These are phyloP conservation scores for Drosophila ficusphila DNA, from an alignment of 1,140 invertebrate species.

Conservation along the genomic window DNA sequence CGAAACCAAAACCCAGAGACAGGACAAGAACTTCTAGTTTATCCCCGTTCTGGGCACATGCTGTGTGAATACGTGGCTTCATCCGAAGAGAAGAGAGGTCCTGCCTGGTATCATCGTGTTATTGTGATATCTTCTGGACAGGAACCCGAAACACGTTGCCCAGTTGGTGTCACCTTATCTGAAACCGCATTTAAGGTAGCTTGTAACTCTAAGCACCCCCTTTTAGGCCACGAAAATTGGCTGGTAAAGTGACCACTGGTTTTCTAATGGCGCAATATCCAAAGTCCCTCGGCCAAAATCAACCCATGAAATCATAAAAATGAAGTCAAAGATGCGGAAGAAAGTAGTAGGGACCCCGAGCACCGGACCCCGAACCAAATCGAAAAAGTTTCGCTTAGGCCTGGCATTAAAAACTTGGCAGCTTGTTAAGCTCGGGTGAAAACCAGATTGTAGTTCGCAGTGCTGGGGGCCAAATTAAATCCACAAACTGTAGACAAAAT, in stretches of 20 bases:
- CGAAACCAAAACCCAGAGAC: conserved; percentile 35
- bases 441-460: conserved; percentile 55
- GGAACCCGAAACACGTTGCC: conserved; percentile 1
- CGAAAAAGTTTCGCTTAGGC: conserved; percentile 74
- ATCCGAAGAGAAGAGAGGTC: neutral
- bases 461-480: conserved; percentile 70
- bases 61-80: conserved; percentile 32
- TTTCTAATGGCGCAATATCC: conserved; percentile 8
- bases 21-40: conserved; percentile 17
- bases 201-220: neutral
- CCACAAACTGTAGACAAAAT: conserved; percentile 72
- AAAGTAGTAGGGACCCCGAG: conserved; percentile 14
- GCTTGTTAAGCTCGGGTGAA: conserved; percentile 60
- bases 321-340: conserved; percentile 3
- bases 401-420: conserved; percentile 75
- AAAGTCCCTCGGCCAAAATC: conserved; percentile 5
- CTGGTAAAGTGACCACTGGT: conserved; percentile 26
- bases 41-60: conserved; percentile 17
- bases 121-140: conserved; percentile 2
- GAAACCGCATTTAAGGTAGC: neutral
- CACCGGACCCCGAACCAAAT: conserved; percentile 44
- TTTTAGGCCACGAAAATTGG: neutral
- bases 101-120: neutral
- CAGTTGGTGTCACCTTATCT: conserved; percentile 16
- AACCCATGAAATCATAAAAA: conserved; percentile 50